Percentiles rank a stretch among this genome's conserved stretches.
phyloP scores from a whole-genome alignment of 37 sponge, comb jelly and placozoan species.

The Oopsacas minuta region DNA sequence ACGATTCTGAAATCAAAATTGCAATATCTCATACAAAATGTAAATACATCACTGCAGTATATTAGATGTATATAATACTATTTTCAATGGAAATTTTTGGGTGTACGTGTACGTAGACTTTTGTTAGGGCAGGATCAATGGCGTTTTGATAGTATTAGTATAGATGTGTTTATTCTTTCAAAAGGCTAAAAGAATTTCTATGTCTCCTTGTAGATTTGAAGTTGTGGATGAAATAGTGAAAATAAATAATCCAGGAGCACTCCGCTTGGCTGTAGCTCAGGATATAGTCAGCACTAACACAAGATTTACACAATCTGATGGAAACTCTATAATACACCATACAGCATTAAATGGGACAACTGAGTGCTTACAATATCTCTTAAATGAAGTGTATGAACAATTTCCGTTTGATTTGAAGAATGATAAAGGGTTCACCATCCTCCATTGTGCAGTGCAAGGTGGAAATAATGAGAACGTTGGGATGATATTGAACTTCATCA shows the following conservation, averaged over 20 bases:
- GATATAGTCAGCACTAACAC: background rate
- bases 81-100: background rate
- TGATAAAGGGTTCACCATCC: background rate
- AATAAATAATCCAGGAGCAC: background rate
- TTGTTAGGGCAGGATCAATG: too few relatives aligned
- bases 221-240: background rate
- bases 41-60: background rate
- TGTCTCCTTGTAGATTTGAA: background rate
- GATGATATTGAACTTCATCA: background rate
- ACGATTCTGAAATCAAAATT: background rate
- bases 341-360: background rate
- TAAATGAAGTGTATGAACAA: background rate
- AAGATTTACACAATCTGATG: background rate
- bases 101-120: background rate
- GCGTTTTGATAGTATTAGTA: too few relatives aligned
- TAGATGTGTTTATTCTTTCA: too few relatives aligned
- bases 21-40: background rate
- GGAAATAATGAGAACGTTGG: background rate
- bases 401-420: background rate
- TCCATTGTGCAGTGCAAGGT: background rate
- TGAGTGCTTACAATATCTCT: background rate
- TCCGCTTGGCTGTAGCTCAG: background rate
- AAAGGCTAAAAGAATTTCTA: too few relatives aligned
- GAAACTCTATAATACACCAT: background rate
- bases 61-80: background rate